Evolutionary conservation across 2,797 vertebrate genomes (phyloP).

Genomic region (Sebastes kiyomatsui): DNA sequence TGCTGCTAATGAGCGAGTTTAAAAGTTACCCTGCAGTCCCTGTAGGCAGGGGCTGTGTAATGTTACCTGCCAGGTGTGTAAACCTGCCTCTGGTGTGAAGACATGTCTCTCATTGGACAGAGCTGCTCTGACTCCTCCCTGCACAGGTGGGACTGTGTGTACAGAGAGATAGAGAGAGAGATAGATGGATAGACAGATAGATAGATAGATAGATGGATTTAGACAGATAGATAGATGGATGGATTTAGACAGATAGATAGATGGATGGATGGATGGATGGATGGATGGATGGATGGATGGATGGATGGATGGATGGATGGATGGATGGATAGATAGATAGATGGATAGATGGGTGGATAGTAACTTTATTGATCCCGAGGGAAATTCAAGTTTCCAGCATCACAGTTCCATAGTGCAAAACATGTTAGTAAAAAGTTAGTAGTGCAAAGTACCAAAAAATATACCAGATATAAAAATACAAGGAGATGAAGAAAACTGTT

Average conservation of each 20-base stretch:
- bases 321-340: fast-evolving
- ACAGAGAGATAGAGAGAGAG: fast-evolving
- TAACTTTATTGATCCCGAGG: too few relatives aligned
- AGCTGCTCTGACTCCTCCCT: conserved; percentile 26
- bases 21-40: background rate
- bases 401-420: too few relatives aligned
- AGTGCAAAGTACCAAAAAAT: too few relatives aligned
- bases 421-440: too few relatives aligned
- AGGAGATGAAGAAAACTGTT: too few relatives aligned
- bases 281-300: fast-evolving
- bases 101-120: conserved; percentile 27
- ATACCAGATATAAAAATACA: too few relatives aligned
- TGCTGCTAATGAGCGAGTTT: background rate
- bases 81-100: background rate
- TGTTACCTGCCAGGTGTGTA: conserved; percentile 51
- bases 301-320: fast-evolving
- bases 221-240: fast-evolving
- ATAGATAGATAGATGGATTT: fast-evolving
- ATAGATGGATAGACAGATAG: fast-evolving
- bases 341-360: fast-evolving
- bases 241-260: fast-evolving
- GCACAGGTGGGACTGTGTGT: conserved; percentile 30
- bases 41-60: background rate
- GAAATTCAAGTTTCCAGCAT: too few relatives aligned
- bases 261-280: fast-evolving